phyloP scores from a whole-genome alignment of 2,797 vertebrate species.

The Thamnophis elegans region DNA sequence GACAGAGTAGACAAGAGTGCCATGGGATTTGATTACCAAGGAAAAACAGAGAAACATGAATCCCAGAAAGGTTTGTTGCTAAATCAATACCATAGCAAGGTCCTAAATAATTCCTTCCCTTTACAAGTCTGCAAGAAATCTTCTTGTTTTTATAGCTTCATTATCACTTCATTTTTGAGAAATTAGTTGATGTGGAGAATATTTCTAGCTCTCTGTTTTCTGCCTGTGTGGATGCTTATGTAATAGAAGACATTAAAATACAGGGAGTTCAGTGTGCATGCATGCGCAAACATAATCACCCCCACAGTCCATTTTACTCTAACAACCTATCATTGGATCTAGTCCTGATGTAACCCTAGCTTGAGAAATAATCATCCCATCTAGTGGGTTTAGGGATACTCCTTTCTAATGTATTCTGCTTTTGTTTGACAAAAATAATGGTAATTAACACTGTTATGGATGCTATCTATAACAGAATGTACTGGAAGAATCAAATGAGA shows the following conservation, averaged over 20 bases:
- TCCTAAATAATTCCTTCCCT: conserved; percentile 4
- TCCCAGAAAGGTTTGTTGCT: conserved; percentile 84
- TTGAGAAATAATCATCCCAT: not conserved
- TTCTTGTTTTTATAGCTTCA: not conserved
- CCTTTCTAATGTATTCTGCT: not conserved
- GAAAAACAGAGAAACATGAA: conserved; percentile 89
- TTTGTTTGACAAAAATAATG: not conserved
- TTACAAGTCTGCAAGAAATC: not conserved
- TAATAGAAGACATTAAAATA: not conserved
- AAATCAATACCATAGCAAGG: not conserved
- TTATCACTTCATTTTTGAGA: not conserved
- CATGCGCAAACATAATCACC: not conserved
- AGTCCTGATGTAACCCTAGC: not conserved
- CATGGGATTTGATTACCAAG: conserved; percentile 91
- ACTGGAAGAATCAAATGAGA: not conserved
- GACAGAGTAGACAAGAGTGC: conserved; percentile 96
- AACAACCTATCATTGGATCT: not conserved
- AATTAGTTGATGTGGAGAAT: not conserved
- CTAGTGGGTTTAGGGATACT: not conserved
- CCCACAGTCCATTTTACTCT: not conserved
- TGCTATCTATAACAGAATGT: not conserved
- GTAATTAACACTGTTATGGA: not conserved
- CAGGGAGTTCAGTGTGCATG: not conserved
- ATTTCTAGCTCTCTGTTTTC: not conserved
- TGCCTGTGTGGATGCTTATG: not conserved